phyloP scores from a whole-genome alignment of 1,140 invertebrate genomes.

The Sminthurides bifidus region DNA sequence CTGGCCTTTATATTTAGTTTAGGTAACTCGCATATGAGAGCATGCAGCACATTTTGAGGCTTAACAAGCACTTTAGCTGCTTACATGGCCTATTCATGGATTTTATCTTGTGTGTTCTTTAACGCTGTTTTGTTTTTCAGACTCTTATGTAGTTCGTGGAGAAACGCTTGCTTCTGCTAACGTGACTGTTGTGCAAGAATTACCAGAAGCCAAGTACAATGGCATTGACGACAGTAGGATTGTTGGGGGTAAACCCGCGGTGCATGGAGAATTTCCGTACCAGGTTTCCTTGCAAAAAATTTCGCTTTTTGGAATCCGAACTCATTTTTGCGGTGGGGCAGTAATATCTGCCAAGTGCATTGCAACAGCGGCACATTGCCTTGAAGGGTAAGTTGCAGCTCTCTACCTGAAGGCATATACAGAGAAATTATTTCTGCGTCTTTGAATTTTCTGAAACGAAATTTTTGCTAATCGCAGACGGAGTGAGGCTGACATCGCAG shows the following conservation, averaged over 20 bases:
- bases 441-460: not conserved
- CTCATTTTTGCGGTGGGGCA: constrained; percentile 25
- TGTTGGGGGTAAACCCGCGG: constrained; percentile 22
- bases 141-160: constrained; percentile 16
- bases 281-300: constrained; percentile 29
- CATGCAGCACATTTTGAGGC: too few relatives aligned
- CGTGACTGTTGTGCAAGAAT: not conserved
- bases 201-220: not conserved
- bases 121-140: too few relatives aligned
- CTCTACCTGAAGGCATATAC: not conserved
- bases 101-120: too few relatives aligned
- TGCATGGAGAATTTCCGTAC: constrained; percentile 30
- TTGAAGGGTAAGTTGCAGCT: constrained; percentile 21
- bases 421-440: not conserved
- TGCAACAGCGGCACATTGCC: constrained; percentile 24
- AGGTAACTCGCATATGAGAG: constrained; percentile 21
- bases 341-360: constrained; percentile 2
- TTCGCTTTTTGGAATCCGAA: constrained; percentile 26
- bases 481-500: constrained; percentile 14
- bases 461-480: constrained; percentile 1
- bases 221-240: not conserved
- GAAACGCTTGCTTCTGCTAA: not conserved
- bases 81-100: too few relatives aligned
- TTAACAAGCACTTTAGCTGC: too few relatives aligned
- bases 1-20: constrained; percentile 15